These are phyloP conservation scores for Drosophila niveifrons DNA, from an alignment of 2,888 invertebrate genomes.

Conservation along the genomic window DNA sequence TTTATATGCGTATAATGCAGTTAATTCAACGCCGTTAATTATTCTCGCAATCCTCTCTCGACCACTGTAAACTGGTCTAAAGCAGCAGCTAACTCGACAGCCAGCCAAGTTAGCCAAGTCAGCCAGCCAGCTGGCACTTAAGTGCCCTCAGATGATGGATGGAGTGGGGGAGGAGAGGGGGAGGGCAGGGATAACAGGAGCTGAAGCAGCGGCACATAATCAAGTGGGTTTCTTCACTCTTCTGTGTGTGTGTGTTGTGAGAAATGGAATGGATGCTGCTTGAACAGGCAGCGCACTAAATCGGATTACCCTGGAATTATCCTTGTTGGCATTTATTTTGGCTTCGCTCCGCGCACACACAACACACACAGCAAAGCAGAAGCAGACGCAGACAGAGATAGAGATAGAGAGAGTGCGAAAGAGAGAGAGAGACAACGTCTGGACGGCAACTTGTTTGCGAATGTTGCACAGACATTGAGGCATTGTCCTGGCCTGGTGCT, in stretches of 20 bases:
- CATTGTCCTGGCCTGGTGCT: conserved; percentile 41
- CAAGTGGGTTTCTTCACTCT: conserved; percentile 39
- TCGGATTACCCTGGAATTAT: conserved; percentile 79
- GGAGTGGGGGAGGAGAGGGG: not conserved
- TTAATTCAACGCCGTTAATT: not conserved
- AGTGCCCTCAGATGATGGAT: conserved; percentile 52
- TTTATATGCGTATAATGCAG: not conserved
- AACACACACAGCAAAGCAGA: not conserved
- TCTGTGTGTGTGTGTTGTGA: conserved; percentile 15
- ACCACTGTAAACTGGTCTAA: conserved; percentile 55
- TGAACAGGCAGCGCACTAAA: conserved; percentile 64
- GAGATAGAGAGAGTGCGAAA: not conserved
- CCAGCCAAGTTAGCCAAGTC: conserved; percentile 24
- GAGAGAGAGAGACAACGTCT: conserved; percentile 31
- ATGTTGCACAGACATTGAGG: conserved; percentile 26
- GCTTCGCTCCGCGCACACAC: conserved; percentile 31
- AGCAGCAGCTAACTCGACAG: conserved; percentile 28
- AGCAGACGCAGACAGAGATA: not conserved
- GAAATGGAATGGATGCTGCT: conserved; percentile 9
- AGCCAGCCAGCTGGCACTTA: conserved; percentile 47
- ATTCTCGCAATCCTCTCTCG: not conserved
- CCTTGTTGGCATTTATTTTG: conserved; percentile 80
- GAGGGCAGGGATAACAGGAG: not conserved
- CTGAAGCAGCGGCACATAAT: conserved; percentile 21
- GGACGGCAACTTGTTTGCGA: conserved; percentile 28